A percentile compares a stretch with the other conserved stretches of the same genome.
These are phyloP conservation scores for Rhinella marina DNA, from an alignment of 2,797 vertebrate species.

Conservation along the genomic window DNA sequence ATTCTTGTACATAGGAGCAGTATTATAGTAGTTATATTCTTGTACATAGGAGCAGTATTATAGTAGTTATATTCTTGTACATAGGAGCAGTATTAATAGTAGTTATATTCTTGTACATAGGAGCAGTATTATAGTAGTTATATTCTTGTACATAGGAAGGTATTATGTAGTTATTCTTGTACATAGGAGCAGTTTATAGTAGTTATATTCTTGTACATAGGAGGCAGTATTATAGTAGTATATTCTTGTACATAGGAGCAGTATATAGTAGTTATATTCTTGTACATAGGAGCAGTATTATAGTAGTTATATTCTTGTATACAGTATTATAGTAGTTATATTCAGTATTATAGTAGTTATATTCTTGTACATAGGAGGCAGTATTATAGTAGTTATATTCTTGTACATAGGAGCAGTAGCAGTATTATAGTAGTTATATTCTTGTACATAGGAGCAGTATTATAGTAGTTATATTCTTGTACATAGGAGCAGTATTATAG, in stretches of 20 bases:
- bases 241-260: not conserved
- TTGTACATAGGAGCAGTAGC: not conserved
- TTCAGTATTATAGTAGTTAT: not conserved
- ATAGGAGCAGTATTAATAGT: not conserved
- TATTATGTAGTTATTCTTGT: constrained; percentile 12
- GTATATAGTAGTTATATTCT: not conserved
- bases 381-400: not conserved
- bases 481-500: not conserved
- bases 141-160: not conserved
- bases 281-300: constrained; percentile 2
- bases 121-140: constrained; percentile 4
- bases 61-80: not conserved
- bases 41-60: not conserved
- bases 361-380: not conserved
- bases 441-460: not conserved
- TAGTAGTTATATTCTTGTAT: constrained; percentile 10
- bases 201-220: not conserved
- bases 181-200: not conserved
- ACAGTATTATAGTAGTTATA: constrained; percentile 13
- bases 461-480: constrained; percentile 11
- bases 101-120: not conserved
- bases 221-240: not conserved
- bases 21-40: not conserved
- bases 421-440: constrained; percentile 19
- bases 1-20: not conserved